Evolutionary conservation across 2,888 invertebrate genomes (phyloP), one percentile per base, ranked within the genome.

Genomic region (Drosophila limbata): DNA sequence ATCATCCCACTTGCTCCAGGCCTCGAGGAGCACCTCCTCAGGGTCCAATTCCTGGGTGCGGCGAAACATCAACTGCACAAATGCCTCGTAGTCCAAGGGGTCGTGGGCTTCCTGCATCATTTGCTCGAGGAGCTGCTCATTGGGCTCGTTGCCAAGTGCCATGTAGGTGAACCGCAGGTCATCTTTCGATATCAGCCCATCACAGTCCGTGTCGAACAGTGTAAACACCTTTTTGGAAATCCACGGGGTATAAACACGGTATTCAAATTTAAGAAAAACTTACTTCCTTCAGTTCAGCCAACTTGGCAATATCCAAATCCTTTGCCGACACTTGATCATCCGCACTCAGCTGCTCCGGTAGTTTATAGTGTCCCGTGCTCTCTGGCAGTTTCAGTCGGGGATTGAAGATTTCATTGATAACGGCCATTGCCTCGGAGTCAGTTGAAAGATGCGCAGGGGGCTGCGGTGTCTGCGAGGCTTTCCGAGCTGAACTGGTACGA

Each of bases 281-380:
- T 92, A 95, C 95, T 94, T 95, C 95, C 91, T 94, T 94, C n/a
- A 95, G 90, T 87, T 95, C 95, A 64, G 94, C 94, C 73, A 95
- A 91, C 91, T 95, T 95, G 69, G 91, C 92, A 81, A 95, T 94
- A 77, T 95, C 95, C 76, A 95, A 91, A 81, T 95, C 94, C 25
- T 94, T 93, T 52, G 94, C 88, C 13, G 94, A 93, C 79, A 94
- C 93, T n/a, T 93, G 91, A 72, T 92, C 92, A 21, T 87, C 83
- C 4, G 91, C 89, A 13, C 87, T 84, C 31, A 91, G 84, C 74
- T 90, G 90, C 21, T 90, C 91, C 4, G 93, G 93, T 44, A 91
- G 77, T 52, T 62, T 89, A 44, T 93, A 93, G 33, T 88, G 91
- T 42, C 92, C 92, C 21, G 79, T 76, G 35, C 89, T 87, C 57